Evolutionary conservation across 2,888 invertebrate species (phyloP), one percentile per base, ranked within the genome.

Genomic region (Aleiodes leptofemur): DNA sequence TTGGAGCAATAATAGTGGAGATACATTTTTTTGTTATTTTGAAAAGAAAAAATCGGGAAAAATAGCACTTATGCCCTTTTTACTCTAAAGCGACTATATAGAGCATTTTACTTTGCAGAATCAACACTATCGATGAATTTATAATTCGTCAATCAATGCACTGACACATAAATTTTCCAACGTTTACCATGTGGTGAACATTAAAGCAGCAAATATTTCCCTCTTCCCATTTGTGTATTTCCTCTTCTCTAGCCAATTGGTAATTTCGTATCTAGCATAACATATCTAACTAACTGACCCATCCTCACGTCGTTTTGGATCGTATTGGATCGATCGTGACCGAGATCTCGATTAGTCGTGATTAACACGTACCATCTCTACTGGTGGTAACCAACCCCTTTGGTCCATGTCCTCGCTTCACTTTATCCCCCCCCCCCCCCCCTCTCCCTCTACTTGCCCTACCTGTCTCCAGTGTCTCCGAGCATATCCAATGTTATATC

Each of bases 271-370:
- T 76, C 77, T 71, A 73, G 68, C 76, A 74, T 76, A 77, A 77
- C 77, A 71, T 66, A 79, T 77, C 79, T 76, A 79, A 79, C 79
- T 76, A 79, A 76, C 76, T 76, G 74, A 51, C 74, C 77, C 68
- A 76, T 74, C 77, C 76, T 73, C 74, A 72, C 79, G 64, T 73
- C 74, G 72, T 79, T 77, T 73, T 74, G 23, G 23, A 66, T 56
- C 72, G 66, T 66, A 70, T 71, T 56, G 69, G 71, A 79, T 79
- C 77, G 77, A 79, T 77, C 73, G 64, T 69, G 77, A 75, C 76
- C 76, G 72, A 76, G 73, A 73, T 76, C 77, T 72, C 76, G 77
- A 76, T 77, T 77, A 79, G 74, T 72, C 71, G 79, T 77, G 77
- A 79, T 79, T 79, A 79, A 79, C 77, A 74, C 77, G 69, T 68